Evolutionary conservation across 2,888 invertebrate species (phyloP), one percentile per base, ranked within the genome.

Genomic region (Aphidius colemani): DNA sequence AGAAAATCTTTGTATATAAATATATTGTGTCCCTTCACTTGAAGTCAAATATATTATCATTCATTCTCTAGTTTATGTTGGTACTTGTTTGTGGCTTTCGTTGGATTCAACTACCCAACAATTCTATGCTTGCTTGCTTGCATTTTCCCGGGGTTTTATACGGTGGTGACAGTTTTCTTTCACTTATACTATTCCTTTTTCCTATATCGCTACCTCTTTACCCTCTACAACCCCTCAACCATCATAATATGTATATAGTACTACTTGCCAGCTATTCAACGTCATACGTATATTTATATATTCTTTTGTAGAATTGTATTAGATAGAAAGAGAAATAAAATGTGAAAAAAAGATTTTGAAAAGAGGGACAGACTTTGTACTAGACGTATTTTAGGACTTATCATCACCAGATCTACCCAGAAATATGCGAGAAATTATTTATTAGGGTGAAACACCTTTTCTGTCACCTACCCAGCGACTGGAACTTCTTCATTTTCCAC

Each of bases 381-480:
- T 72, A 74, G 74, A 75, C 75, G 80, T 81, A 81, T 81, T 81
- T 81, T 78, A 81, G 75, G 73, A 71, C 80, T 80, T 82, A 82
- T 82, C 81, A 81, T 77, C 80, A 72, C 75, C 82, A 81, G 81
- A 82, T 82, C 81, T 81, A 79, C 80, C 53, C 43, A 11, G 79
- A 71, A 75, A 75, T 75, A 75, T 73, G 80, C 77, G 79, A 78
- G 79, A 80, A 81, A 82, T 82, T 82, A 82, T 82, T 82, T 82
- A 82, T 82, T 79, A 80, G 76, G 75, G 70, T 74, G 76, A 73
- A 76, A 75, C 78, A 75, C 78, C 80, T 77, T 75, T 78, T 77
- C 77, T 77, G 77, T 77, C 78, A 77, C 76, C 72, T 70, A 61
- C 67, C 41, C 46, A 49, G 49, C 50, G 50, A 59, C 59, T 53